These are phyloP conservation scores for Acestrorhynchus altus DNA, from an alignment of 2,797 vertebrate species.

Conservation along the genomic window DNA sequence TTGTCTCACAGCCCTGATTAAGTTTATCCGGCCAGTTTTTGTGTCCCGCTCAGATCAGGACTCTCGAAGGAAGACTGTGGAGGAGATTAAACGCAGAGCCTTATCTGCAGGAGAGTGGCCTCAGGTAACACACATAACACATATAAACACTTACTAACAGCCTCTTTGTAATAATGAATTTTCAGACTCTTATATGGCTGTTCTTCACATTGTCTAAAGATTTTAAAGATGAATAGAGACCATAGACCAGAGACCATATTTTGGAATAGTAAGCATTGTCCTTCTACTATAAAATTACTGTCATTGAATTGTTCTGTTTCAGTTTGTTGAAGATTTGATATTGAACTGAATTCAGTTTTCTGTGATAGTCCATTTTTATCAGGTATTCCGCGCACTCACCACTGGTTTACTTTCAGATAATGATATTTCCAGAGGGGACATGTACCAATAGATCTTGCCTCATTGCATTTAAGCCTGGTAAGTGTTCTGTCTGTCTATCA, in stretches of 20 bases:
- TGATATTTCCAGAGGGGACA: constrained; percentile 99
- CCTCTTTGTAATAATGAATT: no score
- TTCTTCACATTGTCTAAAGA: background rate
- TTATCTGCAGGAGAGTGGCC: constrained; percentile 92
- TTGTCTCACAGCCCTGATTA: constrained; percentile 86
- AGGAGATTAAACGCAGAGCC: constrained; percentile 93
- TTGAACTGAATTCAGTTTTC: no score
- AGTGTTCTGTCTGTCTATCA: constrained; percentile 37
- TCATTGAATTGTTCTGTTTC: no score
- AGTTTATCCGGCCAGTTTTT: constrained; percentile 94
- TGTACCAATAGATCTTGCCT: constrained; percentile 97
- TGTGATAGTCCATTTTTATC: background rate
- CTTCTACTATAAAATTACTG: background rate
- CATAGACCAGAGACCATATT: no score
- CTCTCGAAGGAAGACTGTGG: constrained; percentile 94
- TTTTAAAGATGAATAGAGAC: background rate
- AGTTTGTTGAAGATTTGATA: background rate
- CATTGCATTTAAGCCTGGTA: constrained; percentile 98
- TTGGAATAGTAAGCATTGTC: background rate
- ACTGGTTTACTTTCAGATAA: constrained; percentile 80
- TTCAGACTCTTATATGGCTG: background rate
- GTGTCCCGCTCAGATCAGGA: constrained; percentile 95
- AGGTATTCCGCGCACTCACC: no score
- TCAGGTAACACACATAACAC: constrained; percentile 81
- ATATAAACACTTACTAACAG: no score